Evolutionary conservation across 2,113 vertebrate genomes (phyloP).

Genomic region (Carollia perspicillata): DNA sequence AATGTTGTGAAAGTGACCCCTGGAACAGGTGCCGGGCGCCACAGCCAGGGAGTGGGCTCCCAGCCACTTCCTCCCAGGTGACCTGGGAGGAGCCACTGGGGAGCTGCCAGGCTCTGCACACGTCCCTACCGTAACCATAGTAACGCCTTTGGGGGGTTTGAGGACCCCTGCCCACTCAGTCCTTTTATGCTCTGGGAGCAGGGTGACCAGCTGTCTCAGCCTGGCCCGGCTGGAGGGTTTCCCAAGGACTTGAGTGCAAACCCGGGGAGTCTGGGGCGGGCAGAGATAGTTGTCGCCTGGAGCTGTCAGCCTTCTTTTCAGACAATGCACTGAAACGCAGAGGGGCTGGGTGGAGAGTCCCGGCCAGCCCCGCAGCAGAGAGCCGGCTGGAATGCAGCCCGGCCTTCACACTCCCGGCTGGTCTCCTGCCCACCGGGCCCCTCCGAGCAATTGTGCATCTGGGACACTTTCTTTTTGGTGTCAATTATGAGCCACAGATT

Average conservation of each 20-base stretch:
- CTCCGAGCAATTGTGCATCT: neutral
- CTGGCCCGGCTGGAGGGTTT: too few species aligned
- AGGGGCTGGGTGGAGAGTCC: too few species aligned
- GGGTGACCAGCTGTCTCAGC: rapidly evolving
- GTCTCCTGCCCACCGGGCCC: too few species aligned
- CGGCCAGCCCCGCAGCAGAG: too few species aligned
- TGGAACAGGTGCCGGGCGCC: rapidly evolving
- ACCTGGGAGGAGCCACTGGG: rapidly evolving
- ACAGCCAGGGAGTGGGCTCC: rapidly evolving
- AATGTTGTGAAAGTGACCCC: too few species aligned
- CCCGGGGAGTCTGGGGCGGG: rapidly evolving
- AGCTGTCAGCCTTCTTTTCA: rapidly evolving
- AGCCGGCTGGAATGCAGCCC: too few species aligned
- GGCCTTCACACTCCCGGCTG: neutral
- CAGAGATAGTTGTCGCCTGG: rapidly evolving
- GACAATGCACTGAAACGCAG: neutral
- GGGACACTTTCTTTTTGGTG: too few species aligned
- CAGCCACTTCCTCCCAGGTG: too few species aligned
- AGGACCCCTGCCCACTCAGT: rapidly evolving
- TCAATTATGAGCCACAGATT: too few species aligned
- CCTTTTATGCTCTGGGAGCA: too few species aligned
- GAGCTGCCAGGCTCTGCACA: too few species aligned
- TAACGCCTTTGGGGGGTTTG: too few species aligned
- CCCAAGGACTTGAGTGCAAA: neutral
- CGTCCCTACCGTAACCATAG: rapidly evolving